Conservation (phyloP, 1,140 invertebrate genomes). For the Epicauta chinensis region DNA sequence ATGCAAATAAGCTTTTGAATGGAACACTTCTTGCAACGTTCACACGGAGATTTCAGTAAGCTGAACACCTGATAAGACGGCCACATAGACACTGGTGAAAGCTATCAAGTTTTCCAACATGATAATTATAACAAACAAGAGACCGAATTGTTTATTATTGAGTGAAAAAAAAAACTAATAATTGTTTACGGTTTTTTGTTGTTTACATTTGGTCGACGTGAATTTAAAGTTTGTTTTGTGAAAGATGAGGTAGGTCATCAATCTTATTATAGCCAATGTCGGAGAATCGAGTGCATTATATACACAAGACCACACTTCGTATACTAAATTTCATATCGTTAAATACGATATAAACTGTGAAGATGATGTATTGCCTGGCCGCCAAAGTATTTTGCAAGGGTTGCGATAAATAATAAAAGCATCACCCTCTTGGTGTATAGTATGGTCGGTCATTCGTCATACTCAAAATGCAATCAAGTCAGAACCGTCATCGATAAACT, state of each 20-base stretch:
- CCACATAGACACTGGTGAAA: neutral
- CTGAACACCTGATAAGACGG: conserved; percentile 9
- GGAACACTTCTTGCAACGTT: conserved; percentile 12
- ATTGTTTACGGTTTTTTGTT: too few species aligned
- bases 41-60: conserved; percentile 7
- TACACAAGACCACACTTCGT: neutral
- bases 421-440: too few species aligned
- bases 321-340: conserved; percentile 12
- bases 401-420: conserved; percentile 33
- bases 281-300: too few species aligned
- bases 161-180: too few species aligned
- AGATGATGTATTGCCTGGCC: conserved; percentile 10
- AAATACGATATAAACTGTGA: conserved; percentile 16
- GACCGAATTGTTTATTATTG: too few species aligned
- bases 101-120: too few species aligned
- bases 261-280: too few species aligned
- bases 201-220: too few species aligned
- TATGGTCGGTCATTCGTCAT: conserved; percentile 37
- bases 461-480: conserved; percentile 40
- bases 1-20: conserved; percentile 8
- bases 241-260: too few species aligned
- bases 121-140: too few species aligned
- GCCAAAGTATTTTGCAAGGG: conserved; percentile 23
- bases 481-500: neutral
- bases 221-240: too few species aligned